These are phyloP conservation scores for Gallinago stenura DNA, from an alignment of 2,797 vertebrate species.

Conservation along the genomic window DNA sequence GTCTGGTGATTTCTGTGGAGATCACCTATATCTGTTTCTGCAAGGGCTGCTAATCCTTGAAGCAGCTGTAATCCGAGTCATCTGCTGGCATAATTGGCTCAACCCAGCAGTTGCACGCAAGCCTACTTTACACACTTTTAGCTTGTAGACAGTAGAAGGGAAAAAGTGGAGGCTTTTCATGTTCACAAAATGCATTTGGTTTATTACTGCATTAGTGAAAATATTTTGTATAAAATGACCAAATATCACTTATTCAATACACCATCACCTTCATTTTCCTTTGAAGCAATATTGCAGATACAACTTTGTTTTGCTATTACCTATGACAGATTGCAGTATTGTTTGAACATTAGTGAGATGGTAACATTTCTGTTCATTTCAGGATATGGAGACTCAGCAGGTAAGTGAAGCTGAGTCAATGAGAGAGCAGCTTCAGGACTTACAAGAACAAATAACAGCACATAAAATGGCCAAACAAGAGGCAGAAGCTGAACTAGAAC, in stretches of 20 bases:
- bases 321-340: not conserved
- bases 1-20: not conserved
- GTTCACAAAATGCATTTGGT: not conserved
- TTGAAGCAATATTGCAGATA: not conserved
- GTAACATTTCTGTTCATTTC: not conserved
- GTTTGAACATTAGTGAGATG: not conserved
- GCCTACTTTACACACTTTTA: not conserved
- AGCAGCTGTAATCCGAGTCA: not conserved
- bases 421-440: conserved; percentile 89
- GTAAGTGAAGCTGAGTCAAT: conserved; percentile 88
- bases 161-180: not conserved
- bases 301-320: not conserved
- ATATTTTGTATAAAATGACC: not conserved
- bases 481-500: conserved; percentile 90
- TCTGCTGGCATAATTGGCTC: not conserved
- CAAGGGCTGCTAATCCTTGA: not conserved
- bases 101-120: not conserved
- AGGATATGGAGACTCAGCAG: conserved; percentile 94
- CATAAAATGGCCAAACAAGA: conserved; percentile 89
- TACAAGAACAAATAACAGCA: conserved; percentile 87
- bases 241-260: not conserved
- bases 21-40: not conserved
- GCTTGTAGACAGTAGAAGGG: not conserved
- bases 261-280: not conserved
- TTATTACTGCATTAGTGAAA: not conserved